phyloP scores from a whole-genome alignment of 2,797 vertebrate genomes.

The Hemitrygon akajei region DNA sequence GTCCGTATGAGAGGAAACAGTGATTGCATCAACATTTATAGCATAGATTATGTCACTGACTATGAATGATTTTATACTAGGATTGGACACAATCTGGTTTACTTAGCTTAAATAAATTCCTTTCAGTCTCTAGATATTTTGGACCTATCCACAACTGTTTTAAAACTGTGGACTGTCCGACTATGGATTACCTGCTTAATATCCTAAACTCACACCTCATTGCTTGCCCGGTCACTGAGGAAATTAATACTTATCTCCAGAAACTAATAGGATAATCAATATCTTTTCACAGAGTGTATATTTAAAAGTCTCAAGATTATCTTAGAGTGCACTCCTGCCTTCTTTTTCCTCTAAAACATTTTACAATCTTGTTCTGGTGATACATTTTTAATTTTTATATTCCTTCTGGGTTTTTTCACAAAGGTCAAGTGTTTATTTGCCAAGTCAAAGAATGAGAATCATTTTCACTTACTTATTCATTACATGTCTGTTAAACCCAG shows the following conservation, averaged over 20 bases:
- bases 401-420: neutral
- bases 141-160: neutral
- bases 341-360: neutral
- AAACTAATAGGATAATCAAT: conserved; percentile 20
- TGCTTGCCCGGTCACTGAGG: conserved; percentile 3
- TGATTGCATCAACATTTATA: neutral
- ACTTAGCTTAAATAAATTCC: neutral
- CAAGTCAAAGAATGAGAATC: neutral
- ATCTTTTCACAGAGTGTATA: neutral
- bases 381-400: neutral
- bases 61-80: neutral
- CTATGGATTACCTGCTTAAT: conserved; percentile 16
- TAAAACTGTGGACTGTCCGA: neutral
- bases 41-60: no score
- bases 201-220: conserved; percentile 5
- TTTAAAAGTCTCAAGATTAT: neutral
- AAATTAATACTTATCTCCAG: conserved; percentile 18
- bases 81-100: neutral
- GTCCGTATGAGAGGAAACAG: neutral
- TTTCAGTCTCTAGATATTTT: neutral
- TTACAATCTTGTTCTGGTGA: neutral
- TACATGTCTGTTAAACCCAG: neutral
- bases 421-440: neutral
- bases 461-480: no score
- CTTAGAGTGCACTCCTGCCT: neutral